Conservation (phyloP, 2,113 vertebrate genomes). For the Peromyscus leucopus region DNA sequence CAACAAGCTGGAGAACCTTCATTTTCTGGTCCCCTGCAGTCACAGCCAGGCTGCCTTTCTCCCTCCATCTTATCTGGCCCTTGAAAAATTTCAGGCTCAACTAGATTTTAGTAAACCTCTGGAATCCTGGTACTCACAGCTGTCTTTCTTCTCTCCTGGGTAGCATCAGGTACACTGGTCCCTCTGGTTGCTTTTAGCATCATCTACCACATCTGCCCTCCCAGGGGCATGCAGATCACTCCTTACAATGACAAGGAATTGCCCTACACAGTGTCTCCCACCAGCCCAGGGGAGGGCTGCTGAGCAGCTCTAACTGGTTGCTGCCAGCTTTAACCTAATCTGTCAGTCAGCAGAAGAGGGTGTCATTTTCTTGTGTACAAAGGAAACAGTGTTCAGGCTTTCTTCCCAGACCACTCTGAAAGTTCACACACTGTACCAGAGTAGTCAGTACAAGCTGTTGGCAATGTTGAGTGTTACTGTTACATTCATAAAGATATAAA, state of each 20-base stretch:
- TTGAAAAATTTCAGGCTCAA: neutral
- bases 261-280: neutral
- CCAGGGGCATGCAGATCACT: neutral
- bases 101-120: neutral
- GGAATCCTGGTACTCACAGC: neutral
- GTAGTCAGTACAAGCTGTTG: neutral
- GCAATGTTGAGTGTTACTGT: neutral
- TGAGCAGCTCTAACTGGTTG: neutral
- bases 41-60: neutral
- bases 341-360: neutral
- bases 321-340: neutral
- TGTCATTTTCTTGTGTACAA: neutral
- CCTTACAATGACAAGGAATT: neutral
- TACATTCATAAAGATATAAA: conserved; percentile 44
- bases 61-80: neutral
- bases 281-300: neutral
- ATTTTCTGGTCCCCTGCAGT: neutral
- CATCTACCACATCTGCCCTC: neutral
- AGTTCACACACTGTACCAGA: neutral
- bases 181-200: neutral
- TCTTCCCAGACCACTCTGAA: neutral
- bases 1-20: neutral
- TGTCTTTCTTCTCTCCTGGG: neutral
- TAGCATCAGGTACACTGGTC: neutral
- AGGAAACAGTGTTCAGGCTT: neutral